Base-by-base conservation (phyloP, 2,888 invertebrate species). In the Crocallis elinguaria region DNA sequence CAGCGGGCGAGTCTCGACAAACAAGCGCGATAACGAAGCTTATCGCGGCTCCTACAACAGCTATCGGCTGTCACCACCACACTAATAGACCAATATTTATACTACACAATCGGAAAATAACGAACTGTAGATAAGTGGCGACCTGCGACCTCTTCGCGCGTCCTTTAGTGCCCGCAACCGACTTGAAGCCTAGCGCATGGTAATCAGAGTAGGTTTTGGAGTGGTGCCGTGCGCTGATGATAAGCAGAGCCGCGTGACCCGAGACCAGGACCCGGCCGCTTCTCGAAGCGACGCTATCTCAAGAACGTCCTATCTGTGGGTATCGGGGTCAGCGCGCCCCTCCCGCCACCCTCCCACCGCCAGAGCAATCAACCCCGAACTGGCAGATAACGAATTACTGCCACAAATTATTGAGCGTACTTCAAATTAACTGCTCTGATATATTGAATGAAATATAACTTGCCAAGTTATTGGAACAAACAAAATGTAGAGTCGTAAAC, bases 91-190 rank as follows among this genome's bases (percentile, higher is more conserved):
- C 48, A 42, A 75, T 75, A 74, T 69, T 61, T 76, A 82, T 83
- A 81, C 82, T 78, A 70, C 71, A 66, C 75, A 82, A 85, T 83
- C 78, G 84, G 83, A 85, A 85, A 84, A 85, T 85, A 85, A 84
- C 84, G 78, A 82, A 71, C 66, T 64, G 64, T 48, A 57, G 83
- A 84, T 84, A 84, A 71, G 78, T 60, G 57, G 51, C 71, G 80
- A 78, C 80, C 74, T 75, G 48, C 68, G 53, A 58, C 52, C 55
- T 62, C 52, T 39, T 54, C 61, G 49, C 57, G 39, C 51, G 27
- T 9, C 42, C 27, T 6, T 6, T 36, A 7, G 3, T 6, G 5
- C 11, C 2, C 19, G 13, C 32, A 19, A 16, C 8, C 42, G 58
- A 52, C 53, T 16, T 25, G 21, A 2, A 42, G 51, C 52, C 49